Conservation (phyloP, 2,888 invertebrate species). For the Margaritifera margaritifera region DNA sequence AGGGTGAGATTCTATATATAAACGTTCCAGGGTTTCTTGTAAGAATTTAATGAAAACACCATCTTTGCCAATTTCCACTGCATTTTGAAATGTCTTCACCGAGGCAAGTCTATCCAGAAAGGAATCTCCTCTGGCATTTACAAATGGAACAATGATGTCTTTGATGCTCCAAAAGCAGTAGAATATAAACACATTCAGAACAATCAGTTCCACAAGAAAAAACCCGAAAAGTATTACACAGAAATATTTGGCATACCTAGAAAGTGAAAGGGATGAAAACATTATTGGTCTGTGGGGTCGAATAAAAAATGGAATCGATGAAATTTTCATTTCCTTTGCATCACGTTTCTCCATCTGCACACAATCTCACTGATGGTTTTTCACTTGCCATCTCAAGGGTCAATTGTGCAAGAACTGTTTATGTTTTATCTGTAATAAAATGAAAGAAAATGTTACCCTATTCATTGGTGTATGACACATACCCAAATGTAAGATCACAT, state of each 20-base stretch:
- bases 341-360: too few relatives aligned
- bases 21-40: slow-evolving; percentile 51
- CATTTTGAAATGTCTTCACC: slow-evolving; percentile 21
- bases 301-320: background rate
- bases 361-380: too few relatives aligned
- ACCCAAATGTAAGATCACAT: too few relatives aligned
- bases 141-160: slow-evolving; percentile 23
- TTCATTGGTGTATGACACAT: too few relatives aligned
- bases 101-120: slow-evolving; percentile 40
- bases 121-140: slow-evolving; percentile 21
- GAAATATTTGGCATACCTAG: too few relatives aligned
- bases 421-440: too few relatives aligned
- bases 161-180: slow-evolving; percentile 26
- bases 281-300: background rate
- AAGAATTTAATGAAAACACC: slow-evolving; percentile 47
- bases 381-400: too few relatives aligned
- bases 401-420: too few relatives aligned
- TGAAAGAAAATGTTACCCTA: too few relatives aligned
- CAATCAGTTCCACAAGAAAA: slow-evolving; percentile 40
- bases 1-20: slow-evolving; percentile 42
- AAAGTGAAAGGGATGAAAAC: too few relatives aligned
- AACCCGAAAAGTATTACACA: slow-evolving; percentile 24
- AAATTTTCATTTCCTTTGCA: background rate
- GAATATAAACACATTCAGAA: slow-evolving; percentile 42
- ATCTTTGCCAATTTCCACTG: slow-evolving; percentile 44